Evolutionary conservation across 1,140 invertebrate genomes (phyloP).

Genomic region (Drosophila burlai): DNA sequence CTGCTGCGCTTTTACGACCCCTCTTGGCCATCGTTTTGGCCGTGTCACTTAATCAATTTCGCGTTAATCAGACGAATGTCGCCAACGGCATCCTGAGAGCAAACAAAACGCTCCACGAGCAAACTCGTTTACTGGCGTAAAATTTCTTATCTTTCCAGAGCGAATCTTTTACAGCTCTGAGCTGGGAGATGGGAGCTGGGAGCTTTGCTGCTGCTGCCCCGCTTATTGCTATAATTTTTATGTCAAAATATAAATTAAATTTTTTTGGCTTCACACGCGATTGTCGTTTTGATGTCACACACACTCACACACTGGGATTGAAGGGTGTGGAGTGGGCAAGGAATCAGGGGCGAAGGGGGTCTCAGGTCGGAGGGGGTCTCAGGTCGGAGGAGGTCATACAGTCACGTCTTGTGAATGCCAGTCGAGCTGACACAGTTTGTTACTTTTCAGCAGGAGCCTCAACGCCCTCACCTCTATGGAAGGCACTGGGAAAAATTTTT

Average conservation of each 20-base stretch:
- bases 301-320: slow-evolving; percentile 35
- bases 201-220: slow-evolving; percentile 20
- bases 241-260: slow-evolving; percentile 84
- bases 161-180: slow-evolving; percentile 43
- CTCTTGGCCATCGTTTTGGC: slow-evolving; percentile 36
- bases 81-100: slow-evolving; percentile 72
- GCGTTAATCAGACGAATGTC: slow-evolving; percentile 79
- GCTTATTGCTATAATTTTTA: slow-evolving; percentile 83
- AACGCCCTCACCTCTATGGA: slow-evolving; percentile 1
- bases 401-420: slow-evolving; percentile 80
- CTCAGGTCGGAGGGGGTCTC: neutral
- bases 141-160: slow-evolving; percentile 57
- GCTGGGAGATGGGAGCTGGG: neutral
- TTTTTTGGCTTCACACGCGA: slow-evolving; percentile 79
- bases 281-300: slow-evolving; percentile 81
- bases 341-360: neutral
- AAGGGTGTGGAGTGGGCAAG: slow-evolving; percentile 3
- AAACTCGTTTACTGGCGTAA: slow-evolving; percentile 48
- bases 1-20: slow-evolving; percentile 38
- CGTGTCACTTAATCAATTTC: slow-evolving; percentile 82
- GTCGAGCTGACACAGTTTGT: slow-evolving; percentile 81
- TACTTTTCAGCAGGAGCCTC: slow-evolving; percentile 70
- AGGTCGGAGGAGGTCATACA: slow-evolving; percentile 58
- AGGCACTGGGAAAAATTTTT: neutral
- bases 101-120: slow-evolving; percentile 58